Evolutionary conservation across 2,888 invertebrate species (phyloP).

Genomic region (Synergus gifuensis): DNA sequence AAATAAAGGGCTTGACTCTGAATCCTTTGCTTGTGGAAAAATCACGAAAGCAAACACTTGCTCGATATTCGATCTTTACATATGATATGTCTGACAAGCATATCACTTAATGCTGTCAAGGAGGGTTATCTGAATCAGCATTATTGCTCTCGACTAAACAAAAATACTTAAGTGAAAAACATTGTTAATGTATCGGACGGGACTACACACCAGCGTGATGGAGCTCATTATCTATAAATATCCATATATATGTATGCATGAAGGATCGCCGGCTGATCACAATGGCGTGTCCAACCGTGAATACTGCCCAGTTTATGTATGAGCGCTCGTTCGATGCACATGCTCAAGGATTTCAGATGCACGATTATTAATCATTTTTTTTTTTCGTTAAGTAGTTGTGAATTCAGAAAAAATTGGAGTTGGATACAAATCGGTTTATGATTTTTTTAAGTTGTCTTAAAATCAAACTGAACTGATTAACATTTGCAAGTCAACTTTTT

Average conservation of each 20-base stretch:
- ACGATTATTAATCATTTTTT: neutral
- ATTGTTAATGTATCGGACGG: slow-evolving; percentile 52
- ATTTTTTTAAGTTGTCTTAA: neutral
- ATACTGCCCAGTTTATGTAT: neutral
- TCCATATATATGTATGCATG: slow-evolving; percentile 46
- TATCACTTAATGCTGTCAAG: slow-evolving; percentile 55
- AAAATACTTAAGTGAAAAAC: slow-evolving; percentile 59
- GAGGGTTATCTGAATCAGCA: slow-evolving; percentile 62
- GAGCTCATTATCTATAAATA: slow-evolving; percentile 63
- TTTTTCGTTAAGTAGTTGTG: neutral
- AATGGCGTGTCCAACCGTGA: slow-evolving; percentile 1
- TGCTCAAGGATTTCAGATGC: neutral
- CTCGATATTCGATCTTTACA: slow-evolving; percentile 15
- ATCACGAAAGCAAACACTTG: slow-evolving; percentile 17
- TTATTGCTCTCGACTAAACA: slow-evolving; percentile 61
- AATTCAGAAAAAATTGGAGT: neutral
- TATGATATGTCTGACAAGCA: slow-evolving; percentile 15
- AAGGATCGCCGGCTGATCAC: neutral
- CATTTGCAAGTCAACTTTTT: slow-evolving; percentile 1
- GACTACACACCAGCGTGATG: slow-evolving; percentile 27
- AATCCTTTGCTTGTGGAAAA: neutral
- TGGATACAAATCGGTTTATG: too few relatives aligned
- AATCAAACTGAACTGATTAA: slow-evolving; percentile 5
- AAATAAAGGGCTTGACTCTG: slow-evolving; percentile 3
- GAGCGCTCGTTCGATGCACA: neutral